These are phyloP conservation scores for Podarcis siculus DNA, from an alignment of 2,797 vertebrate genomes.

Conservation along the genomic window DNA sequence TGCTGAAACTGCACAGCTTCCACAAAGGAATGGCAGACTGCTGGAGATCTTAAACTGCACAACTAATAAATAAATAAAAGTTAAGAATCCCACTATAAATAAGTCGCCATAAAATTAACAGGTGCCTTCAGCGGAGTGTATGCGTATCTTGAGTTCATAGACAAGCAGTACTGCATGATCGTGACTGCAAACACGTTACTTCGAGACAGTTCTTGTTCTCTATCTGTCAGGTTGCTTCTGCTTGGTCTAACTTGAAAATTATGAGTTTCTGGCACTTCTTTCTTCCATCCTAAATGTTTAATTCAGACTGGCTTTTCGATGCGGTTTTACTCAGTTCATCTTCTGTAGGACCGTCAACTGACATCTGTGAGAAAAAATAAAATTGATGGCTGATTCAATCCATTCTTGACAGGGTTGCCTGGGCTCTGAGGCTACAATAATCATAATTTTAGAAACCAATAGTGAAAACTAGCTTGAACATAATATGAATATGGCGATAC, in stretches of 20 bases:
- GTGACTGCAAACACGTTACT: constrained; percentile 11
- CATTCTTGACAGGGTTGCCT: background rate
- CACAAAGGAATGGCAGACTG: background rate
- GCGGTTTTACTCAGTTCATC: constrained; percentile 59
- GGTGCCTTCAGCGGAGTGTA: constrained; percentile 40
- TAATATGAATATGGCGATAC: too few relatives aligned
- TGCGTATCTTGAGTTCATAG: constrained; percentile 22
- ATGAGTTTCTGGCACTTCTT: constrained; percentile 25
- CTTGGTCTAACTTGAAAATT: constrained; percentile 27
- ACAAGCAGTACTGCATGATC: constrained; percentile 35
- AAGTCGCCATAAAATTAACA: constrained; percentile 51
- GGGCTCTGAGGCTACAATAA: background rate
- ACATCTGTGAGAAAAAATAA: constrained; percentile 67
- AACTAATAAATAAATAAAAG: constrained; percentile 19
- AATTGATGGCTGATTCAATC: constrained; percentile 8
- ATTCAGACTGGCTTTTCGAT: constrained; percentile 62
- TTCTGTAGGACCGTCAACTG: constrained; percentile 73
- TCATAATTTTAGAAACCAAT: background rate
- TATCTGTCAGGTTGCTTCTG: constrained; percentile 7
- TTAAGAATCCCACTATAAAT: constrained; percentile 38
- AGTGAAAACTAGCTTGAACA: background rate
- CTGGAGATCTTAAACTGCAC: constrained; percentile 1
- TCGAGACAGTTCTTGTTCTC: constrained; percentile 45
- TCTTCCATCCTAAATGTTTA: constrained; percentile 62
- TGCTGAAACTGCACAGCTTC: constrained; percentile 4